These are phyloP conservation scores for Limosa lapponica DNA, from an alignment of 2,797 vertebrate genomes.

Conservation along the genomic window DNA sequence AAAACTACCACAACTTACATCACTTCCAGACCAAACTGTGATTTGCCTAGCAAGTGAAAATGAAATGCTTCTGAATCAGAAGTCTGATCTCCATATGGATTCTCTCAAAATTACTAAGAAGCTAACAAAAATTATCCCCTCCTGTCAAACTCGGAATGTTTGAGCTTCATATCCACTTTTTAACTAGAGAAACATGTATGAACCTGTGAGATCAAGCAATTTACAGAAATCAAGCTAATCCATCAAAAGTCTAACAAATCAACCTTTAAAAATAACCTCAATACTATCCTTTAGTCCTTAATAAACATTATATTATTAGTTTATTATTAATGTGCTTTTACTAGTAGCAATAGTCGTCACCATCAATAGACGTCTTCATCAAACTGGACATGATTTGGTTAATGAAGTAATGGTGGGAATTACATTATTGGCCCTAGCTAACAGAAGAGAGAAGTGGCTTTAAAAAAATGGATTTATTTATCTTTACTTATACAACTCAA, in stretches of 20 bases:
- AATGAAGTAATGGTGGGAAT: not conserved
- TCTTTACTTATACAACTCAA: not conserved
- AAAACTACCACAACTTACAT: not conserved
- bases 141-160: not conserved
- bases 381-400: not conserved
- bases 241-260: not conserved
- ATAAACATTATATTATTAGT: not conserved
- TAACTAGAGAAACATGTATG: not conserved
- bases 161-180: not conserved
- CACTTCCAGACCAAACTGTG: not conserved
- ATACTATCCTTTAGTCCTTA: not conserved
- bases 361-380: not conserved
- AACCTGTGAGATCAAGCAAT: not conserved
- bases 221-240: not conserved
- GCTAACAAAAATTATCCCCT: not conserved
- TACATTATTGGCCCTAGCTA: not conserved
- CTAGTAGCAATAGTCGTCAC: not conserved
- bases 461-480: not conserved
- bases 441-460: not conserved
- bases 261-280: not conserved
- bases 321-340: not conserved
- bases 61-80: not conserved
- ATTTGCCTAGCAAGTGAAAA: constrained; percentile 8
- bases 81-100: constrained; percentile 18
- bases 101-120: not conserved